Evolutionary conservation across 1,140 invertebrate species (phyloP).

Genomic region (Zaprionus gabonicus): DNA sequence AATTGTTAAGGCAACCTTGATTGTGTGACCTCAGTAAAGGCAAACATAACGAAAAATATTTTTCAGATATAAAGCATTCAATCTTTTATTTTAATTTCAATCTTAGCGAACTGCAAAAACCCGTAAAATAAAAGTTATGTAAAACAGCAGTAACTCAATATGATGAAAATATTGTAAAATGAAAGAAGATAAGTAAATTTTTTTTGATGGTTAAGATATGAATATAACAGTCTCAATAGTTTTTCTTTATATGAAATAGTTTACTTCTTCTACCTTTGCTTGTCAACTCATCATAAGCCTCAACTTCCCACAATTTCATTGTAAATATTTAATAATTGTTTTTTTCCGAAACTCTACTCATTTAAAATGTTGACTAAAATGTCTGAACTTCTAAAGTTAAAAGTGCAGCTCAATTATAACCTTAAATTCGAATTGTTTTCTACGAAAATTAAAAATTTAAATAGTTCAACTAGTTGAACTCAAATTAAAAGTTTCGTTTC

Average conservation of each 20-base stretch:
- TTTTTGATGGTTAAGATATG: too few relatives aligned
- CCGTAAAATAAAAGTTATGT: neutral
- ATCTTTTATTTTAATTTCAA: too few relatives aligned
- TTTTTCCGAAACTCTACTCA: neutral
- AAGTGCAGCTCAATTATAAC: neutral
- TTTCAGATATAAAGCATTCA: neutral
- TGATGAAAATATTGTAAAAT: neutral
- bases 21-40: neutral
- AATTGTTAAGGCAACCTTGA: neutral
- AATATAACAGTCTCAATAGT: too few relatives aligned
- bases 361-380: neutral
- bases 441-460: neutral
- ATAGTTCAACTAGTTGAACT: neutral
- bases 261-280: too few relatives aligned
- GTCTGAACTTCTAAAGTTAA: neutral
- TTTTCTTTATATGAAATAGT: too few relatives aligned
- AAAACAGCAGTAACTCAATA: neutral
- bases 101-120: too few relatives aligned
- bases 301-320: neutral
- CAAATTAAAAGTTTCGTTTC: constrained; percentile 1
- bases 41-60: neutral
- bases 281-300: neutral
- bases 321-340: neutral
- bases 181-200: too few relatives aligned
- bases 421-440: neutral